Percentiles rank a stretch among this genome's conserved stretches.
These are phyloP conservation scores for Catharus minimus DNA, from an alignment of 2,113 vertebrate genomes.

Conservation along the genomic window DNA sequence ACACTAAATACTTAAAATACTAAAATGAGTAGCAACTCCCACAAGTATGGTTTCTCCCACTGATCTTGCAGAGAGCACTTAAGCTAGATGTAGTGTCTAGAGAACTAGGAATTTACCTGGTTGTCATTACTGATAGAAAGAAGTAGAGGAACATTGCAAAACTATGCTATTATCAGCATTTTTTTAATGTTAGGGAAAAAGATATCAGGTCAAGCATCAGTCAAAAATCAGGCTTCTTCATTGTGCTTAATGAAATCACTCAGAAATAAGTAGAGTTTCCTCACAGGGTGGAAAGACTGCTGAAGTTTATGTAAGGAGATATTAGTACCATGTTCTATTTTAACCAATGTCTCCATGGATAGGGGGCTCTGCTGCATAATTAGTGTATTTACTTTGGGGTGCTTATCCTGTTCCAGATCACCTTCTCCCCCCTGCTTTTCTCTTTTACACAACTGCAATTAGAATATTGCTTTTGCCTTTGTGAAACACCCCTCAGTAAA, in stretches of 20 bases:
- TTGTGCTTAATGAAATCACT: background rate
- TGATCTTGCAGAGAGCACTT: background rate
- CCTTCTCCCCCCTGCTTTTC: background rate
- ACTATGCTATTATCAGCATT: background rate
- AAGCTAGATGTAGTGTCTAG: background rate
- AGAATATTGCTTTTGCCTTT: background rate
- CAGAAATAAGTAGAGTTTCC: background rate
- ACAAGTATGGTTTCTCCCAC: background rate
- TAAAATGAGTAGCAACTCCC: background rate
- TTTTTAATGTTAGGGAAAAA: background rate
- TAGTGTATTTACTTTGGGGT: background rate
- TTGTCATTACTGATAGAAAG: background rate
- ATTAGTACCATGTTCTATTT: background rate
- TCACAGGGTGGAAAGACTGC: background rate
- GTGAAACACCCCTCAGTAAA: background rate
- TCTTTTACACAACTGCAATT: background rate
- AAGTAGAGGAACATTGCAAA: background rate
- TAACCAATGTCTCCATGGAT: background rate
- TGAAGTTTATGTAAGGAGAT: background rate
- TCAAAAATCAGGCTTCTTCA: background rate
- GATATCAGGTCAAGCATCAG: background rate
- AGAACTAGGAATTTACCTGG: background rate
- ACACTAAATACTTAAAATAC: background rate
- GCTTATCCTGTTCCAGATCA: background rate
- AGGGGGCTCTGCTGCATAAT: background rate